Evolutionary conservation across 1,140 invertebrate genomes (phyloP).

Genomic region (Phenacoccus solenopsis): DNA sequence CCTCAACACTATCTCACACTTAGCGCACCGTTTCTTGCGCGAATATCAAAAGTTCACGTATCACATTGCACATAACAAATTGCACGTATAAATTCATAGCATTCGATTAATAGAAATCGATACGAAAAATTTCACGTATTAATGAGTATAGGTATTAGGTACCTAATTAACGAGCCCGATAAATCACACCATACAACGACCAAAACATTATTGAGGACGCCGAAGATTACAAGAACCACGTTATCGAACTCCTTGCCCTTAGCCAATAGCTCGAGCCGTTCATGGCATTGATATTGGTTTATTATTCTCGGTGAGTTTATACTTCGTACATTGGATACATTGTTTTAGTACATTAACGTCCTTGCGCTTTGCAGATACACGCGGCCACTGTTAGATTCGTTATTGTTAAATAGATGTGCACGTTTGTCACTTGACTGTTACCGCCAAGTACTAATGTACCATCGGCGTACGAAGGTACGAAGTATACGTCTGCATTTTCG

Average conservation of each 20-base stretch:
- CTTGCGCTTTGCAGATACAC: neutral
- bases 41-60: neutral
- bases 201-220: neutral
- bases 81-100: neutral
- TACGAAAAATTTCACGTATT: neutral
- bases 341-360: neutral
- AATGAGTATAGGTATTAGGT: no score
- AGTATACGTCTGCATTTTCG: no score
- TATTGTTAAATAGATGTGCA: neutral
- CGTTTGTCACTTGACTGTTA: neutral
- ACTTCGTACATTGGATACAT: neutral
- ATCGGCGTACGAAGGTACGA: no score
- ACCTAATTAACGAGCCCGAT: neutral
- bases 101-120: neutral
- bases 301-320: slow-evolving; percentile 10
- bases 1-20: neutral
- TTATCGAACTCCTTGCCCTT: slow-evolving; percentile 14
- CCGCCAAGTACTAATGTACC: neutral
- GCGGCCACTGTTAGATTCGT: neutral
- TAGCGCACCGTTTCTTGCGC: neutral
- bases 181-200: neutral
- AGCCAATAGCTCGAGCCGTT: neutral
- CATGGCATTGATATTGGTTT: slow-evolving; percentile 16
- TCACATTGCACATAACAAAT: neutral
- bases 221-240: neutral